Base-by-base conservation (phyloP, 2,888 invertebrate genomes). In the Andrena minutula region DNA sequence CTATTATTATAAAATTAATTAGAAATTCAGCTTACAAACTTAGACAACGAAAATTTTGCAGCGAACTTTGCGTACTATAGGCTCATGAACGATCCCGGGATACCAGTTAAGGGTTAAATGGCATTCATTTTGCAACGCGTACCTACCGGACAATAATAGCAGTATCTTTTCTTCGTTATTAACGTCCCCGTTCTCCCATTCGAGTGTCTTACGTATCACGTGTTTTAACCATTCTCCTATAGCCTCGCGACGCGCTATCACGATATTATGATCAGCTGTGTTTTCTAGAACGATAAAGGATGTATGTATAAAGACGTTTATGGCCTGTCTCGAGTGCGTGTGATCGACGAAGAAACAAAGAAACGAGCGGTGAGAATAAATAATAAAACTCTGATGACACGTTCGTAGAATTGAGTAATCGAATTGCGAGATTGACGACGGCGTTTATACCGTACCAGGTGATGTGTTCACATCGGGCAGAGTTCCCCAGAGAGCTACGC, bases 401-500 rank as follows among this genome's bases (percentile, higher is more conserved):
- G 1, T 35, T 30, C 12, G 0, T 20, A 51, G 16, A 2, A 30
- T 28, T 28, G 8, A 41, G 28, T 41, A 2, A 61, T 20, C 12
- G 5, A 12, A 20, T 47, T 60, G n/a, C 41, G 12, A 12, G 41
- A 12, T 20, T 2, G 23, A 30, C 10, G 35, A 41, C 41, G 41
- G 41, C 41, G 12, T 41, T 41, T 41, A 41, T 41, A 5, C 0
- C 20, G 8, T 89, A 92, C 92, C n/a, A 94, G 94, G 94, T 0
- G 61, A 26, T 3, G 47, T 26, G 8, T 69, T 64, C 35, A 75
- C 10, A 7, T 87, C 83, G 4, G 77, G 49, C 16, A 85, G 64
- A 61, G 96, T 96, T 1, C 97, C 98, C 99, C 99, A 99, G 8
- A 99, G 95, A 0, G 98, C 97, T 7, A 96, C 96, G 89, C 97